A percentile compares a stretch with the other conserved stretches of the same genome.
Conservation (phyloP, 2,888 invertebrate species). For the Catocala fraxini region DNA sequence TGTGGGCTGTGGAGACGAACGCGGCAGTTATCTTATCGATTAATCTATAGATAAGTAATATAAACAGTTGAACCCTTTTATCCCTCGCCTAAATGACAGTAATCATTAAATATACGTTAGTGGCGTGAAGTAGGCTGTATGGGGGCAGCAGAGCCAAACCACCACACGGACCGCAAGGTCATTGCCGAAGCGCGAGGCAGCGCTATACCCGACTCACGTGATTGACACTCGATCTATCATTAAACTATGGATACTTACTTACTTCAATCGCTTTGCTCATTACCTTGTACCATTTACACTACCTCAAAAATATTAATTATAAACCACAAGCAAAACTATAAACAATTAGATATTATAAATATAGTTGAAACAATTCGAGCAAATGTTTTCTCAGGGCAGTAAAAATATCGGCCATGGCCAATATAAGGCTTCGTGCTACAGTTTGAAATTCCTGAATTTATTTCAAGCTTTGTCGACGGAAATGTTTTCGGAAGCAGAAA, state of each 20-base stretch:
- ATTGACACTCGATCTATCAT: constrained; percentile 58
- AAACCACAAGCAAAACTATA: not conserved
- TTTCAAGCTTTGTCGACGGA: too few species aligned
- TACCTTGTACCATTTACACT: constrained; percentile 30
- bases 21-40: constrained; percentile 32
- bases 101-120: constrained; percentile 50
- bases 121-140: constrained; percentile 49
- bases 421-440: not conserved
- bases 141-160: constrained; percentile 28
- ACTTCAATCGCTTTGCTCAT: constrained; percentile 48
- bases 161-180: constrained; percentile 64
- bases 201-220: constrained; percentile 53
- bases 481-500: not conserved
- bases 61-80: constrained; percentile 13
- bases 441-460: not conserved
- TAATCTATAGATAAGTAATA: constrained; percentile 37
- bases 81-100: constrained; percentile 32
- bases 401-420: not conserved
- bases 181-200: constrained; percentile 56
- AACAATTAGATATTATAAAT: not conserved
- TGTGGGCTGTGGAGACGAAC: constrained; percentile 9
- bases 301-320: not conserved
- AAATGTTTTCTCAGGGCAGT: not conserved
- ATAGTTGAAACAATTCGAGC: too few species aligned
- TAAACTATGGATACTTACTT: constrained; percentile 52